phyloP scores from a whole-genome alignment of 2,888 invertebrate genomes.

The Phania funesta region DNA sequence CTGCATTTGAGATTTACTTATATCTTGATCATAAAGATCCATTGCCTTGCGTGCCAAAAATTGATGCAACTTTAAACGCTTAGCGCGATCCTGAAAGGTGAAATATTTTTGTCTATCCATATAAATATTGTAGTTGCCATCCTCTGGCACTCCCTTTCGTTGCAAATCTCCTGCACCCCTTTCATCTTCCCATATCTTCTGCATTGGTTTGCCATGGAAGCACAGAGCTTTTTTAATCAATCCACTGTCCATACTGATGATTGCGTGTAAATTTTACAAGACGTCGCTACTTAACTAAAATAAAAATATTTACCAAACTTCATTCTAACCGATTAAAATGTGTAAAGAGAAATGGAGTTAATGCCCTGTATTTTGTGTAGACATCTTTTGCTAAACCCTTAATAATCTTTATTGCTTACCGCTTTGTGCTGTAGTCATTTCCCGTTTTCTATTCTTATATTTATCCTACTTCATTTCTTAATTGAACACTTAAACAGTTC shows the following conservation, averaged over 20 bases:
- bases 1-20: conserved; percentile 79
- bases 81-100: conserved; percentile 91
- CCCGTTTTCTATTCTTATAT: neutral
- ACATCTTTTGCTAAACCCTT: conserved; percentile 5
- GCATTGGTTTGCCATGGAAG: conserved; percentile 92
- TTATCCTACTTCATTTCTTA: too few relatives aligned
- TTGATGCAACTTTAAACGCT: conserved; percentile 90
- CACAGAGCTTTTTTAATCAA: conserved; percentile 83
- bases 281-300: conserved; percentile 40
- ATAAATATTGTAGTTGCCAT: conserved; percentile 88
- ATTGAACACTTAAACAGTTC: neutral
- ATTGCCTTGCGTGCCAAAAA: conserved; percentile 93
- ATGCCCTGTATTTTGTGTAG: neutral
- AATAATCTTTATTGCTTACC: conserved; percentile 25
- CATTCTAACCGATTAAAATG: neutral
- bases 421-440: neutral
- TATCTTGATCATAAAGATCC: conserved; percentile 85
- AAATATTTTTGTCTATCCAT: conserved; percentile 89
- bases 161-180: conserved; percentile 88
- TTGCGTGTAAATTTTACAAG: neutral
- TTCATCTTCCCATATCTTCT: conserved; percentile 93
- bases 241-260: conserved; percentile 38
- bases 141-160: conserved; percentile 82
- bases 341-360: neutral
- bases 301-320: neutral